Evolutionary conservation across 2,113 vertebrate species (phyloP).

Genomic region (Sylvietta virens): DNA sequence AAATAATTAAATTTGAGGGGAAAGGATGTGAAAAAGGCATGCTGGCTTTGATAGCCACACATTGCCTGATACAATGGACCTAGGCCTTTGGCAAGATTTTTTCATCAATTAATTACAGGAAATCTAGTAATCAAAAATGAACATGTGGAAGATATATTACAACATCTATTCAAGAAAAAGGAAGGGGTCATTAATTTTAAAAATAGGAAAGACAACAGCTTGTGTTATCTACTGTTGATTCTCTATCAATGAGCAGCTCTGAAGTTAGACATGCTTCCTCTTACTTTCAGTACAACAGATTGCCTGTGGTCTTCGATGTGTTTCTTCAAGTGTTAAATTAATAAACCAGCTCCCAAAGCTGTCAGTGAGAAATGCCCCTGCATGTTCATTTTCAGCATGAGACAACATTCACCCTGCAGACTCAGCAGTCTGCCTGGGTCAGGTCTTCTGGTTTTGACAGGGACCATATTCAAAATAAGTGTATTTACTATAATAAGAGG

Average conservation of each 20-base stretch:
- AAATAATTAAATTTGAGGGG: neutral
- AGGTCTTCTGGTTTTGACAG: neutral
- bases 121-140: neutral
- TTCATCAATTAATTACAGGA: neutral
- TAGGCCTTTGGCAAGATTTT: neutral
- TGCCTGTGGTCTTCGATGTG: neutral
- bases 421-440: neutral
- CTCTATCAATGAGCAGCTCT: neutral
- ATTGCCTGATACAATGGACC: neutral
- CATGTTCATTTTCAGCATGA: neutral
- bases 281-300: neutral
- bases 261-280: neutral
- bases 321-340: slow-evolving; percentile 40
- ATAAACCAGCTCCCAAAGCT: neutral
- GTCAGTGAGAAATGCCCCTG: neutral
- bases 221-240: neutral
- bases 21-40: neutral
- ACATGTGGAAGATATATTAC: neutral
- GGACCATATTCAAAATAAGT: neutral
- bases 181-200: neutral
- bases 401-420: neutral
- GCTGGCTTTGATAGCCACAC: neutral
- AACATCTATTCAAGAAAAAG: neutral
- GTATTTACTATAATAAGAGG: neutral
- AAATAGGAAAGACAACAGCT: neutral